phyloP scores from a whole-genome alignment of 1,140 invertebrate species.

The Bathynomus jamesi region DNA sequence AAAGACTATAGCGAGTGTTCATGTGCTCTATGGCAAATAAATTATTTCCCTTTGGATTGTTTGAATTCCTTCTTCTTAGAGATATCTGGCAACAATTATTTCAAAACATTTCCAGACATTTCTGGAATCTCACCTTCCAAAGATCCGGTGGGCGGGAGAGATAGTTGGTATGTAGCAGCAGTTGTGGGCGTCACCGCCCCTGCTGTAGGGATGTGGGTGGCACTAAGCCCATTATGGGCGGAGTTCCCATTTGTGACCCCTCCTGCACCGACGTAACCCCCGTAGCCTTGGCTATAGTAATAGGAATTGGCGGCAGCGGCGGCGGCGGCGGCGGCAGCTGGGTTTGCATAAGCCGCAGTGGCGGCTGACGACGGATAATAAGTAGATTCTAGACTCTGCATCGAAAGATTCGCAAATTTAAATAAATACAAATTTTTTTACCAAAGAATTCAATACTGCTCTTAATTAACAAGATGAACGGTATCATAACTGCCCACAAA shows the following conservation, averaged over 20 bases:
- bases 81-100: too few relatives aligned
- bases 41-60: too few relatives aligned
- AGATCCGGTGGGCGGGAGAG: slow-evolving; percentile 8
- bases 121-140: neutral
- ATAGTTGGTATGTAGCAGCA: slow-evolving; percentile 41
- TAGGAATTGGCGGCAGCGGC: slow-evolving; percentile 11
- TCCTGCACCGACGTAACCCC: neutral
- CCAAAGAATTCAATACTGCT: too few relatives aligned
- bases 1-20: too few relatives aligned
- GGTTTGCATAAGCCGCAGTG: slow-evolving; percentile 27
- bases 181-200: slow-evolving; percentile 12
- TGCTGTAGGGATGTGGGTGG: slow-evolving; percentile 8
- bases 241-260: neutral
- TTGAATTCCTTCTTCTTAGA: too few relatives aligned
- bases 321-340: slow-evolving; percentile 14
- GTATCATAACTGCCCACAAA: too few relatives aligned
- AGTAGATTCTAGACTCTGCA: slow-evolving; percentile 28
- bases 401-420: too few relatives aligned
- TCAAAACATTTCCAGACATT: too few relatives aligned
- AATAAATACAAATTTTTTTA: too few relatives aligned
- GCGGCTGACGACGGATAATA: slow-evolving; percentile 28
- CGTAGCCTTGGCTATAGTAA: neutral
- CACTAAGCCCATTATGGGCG: slow-evolving; percentile 15
- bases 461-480: too few relatives aligned
- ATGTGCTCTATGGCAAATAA: too few relatives aligned